Evolutionary conservation across 2,888 invertebrate genomes (phyloP).

Genomic region (Dexiosoma caninum): DNA sequence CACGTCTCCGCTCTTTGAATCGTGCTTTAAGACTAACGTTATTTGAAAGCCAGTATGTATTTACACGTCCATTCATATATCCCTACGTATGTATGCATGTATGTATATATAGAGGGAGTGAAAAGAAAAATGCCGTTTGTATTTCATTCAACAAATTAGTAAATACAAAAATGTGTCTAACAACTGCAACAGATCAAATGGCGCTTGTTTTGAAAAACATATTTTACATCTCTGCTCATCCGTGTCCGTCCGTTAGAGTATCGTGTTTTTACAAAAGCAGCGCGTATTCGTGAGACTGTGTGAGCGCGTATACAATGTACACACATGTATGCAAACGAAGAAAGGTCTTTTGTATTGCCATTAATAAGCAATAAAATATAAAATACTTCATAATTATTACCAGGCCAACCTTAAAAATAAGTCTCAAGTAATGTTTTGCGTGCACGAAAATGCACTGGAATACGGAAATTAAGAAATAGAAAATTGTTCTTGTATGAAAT

Average conservation of each 20-base stretch:
- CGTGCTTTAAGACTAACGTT: constrained; percentile 38
- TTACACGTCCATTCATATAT: no score
- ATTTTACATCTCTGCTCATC: constrained; percentile 29
- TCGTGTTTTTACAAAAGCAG: background rate
- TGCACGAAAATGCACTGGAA: no score
- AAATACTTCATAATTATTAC: no score
- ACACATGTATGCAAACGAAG: background rate
- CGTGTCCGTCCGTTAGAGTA: background rate
- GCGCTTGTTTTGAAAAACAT: background rate
- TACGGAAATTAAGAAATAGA: no score
- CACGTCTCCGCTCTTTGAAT: constrained; percentile 46
- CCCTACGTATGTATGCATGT: no score
- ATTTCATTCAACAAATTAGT: constrained; percentile 26
- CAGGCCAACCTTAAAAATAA: no score
- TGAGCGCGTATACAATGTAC: no score
- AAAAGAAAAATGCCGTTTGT: constrained; percentile 1
- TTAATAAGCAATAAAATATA: no score
- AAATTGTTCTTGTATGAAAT: no score
- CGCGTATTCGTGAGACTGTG: no score
- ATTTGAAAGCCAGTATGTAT: no score
- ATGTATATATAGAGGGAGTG: background rate
- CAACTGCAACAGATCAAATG: background rate
- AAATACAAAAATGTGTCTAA: constrained; percentile 7
- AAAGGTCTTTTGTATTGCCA: background rate
- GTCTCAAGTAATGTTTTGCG: no score